Base-by-base conservation (phyloP, 2,797 vertebrate species). In the Sciurus carolinensis region DNA sequence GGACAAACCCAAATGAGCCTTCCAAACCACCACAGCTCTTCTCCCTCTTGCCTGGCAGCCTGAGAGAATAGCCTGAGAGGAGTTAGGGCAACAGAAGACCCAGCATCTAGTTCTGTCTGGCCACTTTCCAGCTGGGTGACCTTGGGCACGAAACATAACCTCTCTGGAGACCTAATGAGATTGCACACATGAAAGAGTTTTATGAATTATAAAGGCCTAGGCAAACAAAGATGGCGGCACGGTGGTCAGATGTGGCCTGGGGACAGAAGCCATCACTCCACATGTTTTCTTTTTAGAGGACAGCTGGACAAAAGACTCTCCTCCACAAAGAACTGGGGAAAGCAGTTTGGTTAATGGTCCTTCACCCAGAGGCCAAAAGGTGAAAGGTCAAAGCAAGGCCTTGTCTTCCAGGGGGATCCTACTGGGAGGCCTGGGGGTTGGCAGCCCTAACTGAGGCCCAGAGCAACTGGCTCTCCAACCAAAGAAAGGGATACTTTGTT, bases 261-360 rank as follows among this genome's bases (percentile, higher is more conserved):
- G 42, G 91, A 62, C 0, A 47, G 94, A 77, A 75, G 89, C 79
- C 67, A 57, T 85, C 89, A 36, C 83, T 82, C 89, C 84, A 12
- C 69, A 6, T 14, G 59, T 71, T 92, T 97, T 95, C 89, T 96
- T 76, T 93, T 36, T 71, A 7, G 28, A 87, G 93, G 94, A 97
- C 95, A 82, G 93, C 93, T 44, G 80, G 93, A 96, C 97, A 95
- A 96, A 97, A 87, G 89, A 33, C 84, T 81, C 30, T 75, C 76
- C 6, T 62, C 67, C 69, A 95, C 96, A 97, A 97, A 97, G 90
- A 94, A 62, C 91, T 82, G 84, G 87, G 66, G 96, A 87, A 89
- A 93, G 96, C 94, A 91, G 95, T 94, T 95, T 96, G 96, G 97
- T 95, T 90, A 98, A 97, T 96, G 97, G 97, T 96, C 96, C 94